phyloP scores from a whole-genome alignment of 1,140 invertebrate genomes.

The Eumaeus atala region DNA sequence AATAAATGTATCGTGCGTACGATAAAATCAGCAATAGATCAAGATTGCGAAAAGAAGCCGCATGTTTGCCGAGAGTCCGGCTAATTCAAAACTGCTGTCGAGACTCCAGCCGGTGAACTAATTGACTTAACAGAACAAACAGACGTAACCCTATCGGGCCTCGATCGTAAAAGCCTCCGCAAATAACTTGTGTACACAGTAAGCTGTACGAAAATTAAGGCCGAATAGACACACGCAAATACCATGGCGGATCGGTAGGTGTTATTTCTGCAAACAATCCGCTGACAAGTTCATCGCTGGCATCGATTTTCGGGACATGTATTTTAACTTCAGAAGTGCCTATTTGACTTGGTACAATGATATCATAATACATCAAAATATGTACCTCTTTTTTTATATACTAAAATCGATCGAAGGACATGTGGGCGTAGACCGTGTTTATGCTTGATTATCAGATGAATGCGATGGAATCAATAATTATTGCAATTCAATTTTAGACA shows the following conservation, averaged over 20 bases:
- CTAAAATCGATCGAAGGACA: neutral
- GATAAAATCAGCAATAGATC: slow-evolving; percentile 6
- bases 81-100: slow-evolving; percentile 35
- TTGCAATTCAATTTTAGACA: slow-evolving; percentile 31
- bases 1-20: neutral
- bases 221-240: slow-evolving; percentile 52
- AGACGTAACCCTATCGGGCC: slow-evolving; percentile 54
- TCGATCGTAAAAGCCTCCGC: slow-evolving; percentile 51
- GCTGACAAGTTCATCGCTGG: slow-evolving; percentile 21
- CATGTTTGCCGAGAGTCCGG: slow-evolving; percentile 20
- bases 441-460: slow-evolving; percentile 5
- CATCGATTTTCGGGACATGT: neutral
- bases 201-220: slow-evolving; percentile 44
- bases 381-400: no score
- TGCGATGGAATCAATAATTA: slow-evolving; percentile 7
- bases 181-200: slow-evolving; percentile 45
- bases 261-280: slow-evolving; percentile 57
- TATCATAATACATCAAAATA: neutral
- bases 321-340: slow-evolving; percentile 5
- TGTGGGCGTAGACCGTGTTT: slow-evolving; percentile 5
- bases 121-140: slow-evolving; percentile 50
- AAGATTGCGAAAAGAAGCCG: neutral
- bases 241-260: slow-evolving; percentile 46
- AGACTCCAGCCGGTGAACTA: slow-evolving; percentile 32
- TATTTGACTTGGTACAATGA: slow-evolving; percentile 2